phyloP scores from a whole-genome alignment of 2,888 invertebrate genomes.

The Oxystoma pomonae region DNA sequence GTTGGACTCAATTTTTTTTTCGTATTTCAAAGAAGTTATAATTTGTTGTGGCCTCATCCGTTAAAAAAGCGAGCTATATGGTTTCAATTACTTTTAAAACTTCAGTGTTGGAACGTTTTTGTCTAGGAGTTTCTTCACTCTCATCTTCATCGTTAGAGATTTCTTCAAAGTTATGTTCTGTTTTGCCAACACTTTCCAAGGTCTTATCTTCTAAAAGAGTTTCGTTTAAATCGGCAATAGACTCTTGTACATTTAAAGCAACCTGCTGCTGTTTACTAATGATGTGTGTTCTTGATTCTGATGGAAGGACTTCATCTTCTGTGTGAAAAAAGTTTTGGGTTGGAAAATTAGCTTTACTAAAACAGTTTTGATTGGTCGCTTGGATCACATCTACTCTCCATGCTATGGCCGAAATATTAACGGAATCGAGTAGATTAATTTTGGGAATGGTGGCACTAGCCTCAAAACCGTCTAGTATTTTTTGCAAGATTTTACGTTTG shows the following conservation, averaged over 20 bases:
- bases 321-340: constrained; percentile 6
- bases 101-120: constrained; percentile 3
- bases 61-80: constrained; percentile 11
- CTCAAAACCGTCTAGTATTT: background rate
- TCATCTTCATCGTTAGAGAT: constrained; percentile 10
- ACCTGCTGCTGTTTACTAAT: constrained; percentile 8
- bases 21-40: background rate
- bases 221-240: constrained; percentile 7
- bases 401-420: constrained; percentile 10
- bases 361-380: constrained; percentile 18
- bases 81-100: constrained; percentile 12
- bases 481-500: constrained; percentile 1
- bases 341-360: constrained; percentile 17
- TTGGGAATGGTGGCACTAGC: constrained; percentile 5
- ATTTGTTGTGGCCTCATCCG: constrained; percentile 10
- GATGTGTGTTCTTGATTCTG: constrained; percentile 2
- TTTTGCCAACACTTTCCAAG: constrained; percentile 11
- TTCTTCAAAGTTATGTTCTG: constrained; percentile 8
- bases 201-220: constrained; percentile 12
- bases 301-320: constrained; percentile 13
- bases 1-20: background rate
- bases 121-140: constrained; percentile 12
- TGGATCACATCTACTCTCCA: constrained; percentile 15
- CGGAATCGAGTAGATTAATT: constrained; percentile 12
- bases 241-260: constrained; percentile 8